Evolutionary conservation across 2,797 vertebrate genomes (phyloP), one percentile per base, ranked within the genome.

Genomic region (Hapalemur alaotrensis): DNA sequence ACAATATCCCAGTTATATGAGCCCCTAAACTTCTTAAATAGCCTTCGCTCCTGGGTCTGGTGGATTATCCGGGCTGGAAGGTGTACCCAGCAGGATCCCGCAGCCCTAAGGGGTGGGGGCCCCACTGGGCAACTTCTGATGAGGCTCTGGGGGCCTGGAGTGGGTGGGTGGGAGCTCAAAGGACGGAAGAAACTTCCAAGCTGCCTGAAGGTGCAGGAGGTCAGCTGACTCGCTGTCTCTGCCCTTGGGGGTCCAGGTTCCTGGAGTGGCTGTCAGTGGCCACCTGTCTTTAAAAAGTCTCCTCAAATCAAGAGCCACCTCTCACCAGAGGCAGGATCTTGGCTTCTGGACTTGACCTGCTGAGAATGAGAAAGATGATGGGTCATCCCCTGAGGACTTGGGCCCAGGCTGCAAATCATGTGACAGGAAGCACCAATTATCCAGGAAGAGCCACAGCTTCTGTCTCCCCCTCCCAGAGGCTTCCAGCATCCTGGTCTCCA

Each of bases 331-430:
- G 78, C 14, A 70, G 72, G 23, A 78, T 65, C 82, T 91, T 70
- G 78, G 78, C 48, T 78, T 96, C 79, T 90, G 80, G 83, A 80
- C 43, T 92, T 54, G 65, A 87, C 65, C 86, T 93, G 87, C 70
- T 93, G 70, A 76, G 54, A 90, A 89, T 3, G 50, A 75, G 41
- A 28, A 43, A 30, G 17, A 59, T 2, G 17, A 59, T 2, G 48
- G 25, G 14, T 84, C 46, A 46, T 32, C 6, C 43, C 50, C 32
- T 46, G 67, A 94, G n/a, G 41, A 8, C 63, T 54, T 35, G 38
- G 30, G 32, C 72, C 59, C 32, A 52, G 41, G 28, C 25, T 67
- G 17, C 69, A 61, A 52, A 67, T 12, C 35, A 41, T 13, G 7
- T 28, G n/a, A 18, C 17, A 43, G 63, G 20, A 15, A 67, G 15